phyloP scores from a whole-genome alignment of 2,888 invertebrate genomes.

The Agelastica alni region DNA sequence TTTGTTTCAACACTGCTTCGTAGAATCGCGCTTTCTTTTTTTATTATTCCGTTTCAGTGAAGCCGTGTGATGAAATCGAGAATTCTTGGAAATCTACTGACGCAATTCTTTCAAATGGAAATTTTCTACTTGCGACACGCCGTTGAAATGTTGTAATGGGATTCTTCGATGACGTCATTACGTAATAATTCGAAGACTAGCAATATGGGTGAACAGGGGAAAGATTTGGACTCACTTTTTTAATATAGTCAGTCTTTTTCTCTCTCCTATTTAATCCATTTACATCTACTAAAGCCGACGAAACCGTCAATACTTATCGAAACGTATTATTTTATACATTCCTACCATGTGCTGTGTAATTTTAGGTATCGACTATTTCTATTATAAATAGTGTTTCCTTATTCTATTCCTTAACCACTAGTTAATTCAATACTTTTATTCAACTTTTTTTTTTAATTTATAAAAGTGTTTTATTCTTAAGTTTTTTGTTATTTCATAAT shows the following conservation, averaged over 20 bases:
- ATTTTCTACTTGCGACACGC: neutral
- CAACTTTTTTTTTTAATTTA: too few species aligned
- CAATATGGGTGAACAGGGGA: conserved; percentile 49
- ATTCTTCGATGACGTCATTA: conserved; percentile 33
- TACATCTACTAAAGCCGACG: conserved; percentile 10
- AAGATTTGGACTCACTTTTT: conserved; percentile 50
- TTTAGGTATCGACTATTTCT: too few species aligned
- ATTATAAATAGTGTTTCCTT: too few species aligned
- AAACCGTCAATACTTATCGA: too few species aligned
- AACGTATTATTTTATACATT: too few species aligned
- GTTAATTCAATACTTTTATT: too few species aligned
- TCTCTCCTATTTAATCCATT: conserved; percentile 53
- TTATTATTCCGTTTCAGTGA: conserved; percentile 20
- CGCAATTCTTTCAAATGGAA: neutral
- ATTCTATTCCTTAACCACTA: too few species aligned
- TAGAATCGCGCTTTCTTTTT: conserved; percentile 18
- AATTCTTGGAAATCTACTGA: neutral
- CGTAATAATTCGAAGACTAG: conserved; percentile 6
- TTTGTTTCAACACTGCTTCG: conserved; percentile 45
- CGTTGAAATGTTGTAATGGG: too few species aligned
- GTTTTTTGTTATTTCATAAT: too few species aligned
- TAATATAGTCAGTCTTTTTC: conserved; percentile 52
- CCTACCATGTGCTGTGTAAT: too few species aligned
- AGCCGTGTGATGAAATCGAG: conserved; percentile 9
- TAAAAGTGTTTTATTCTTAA: too few species aligned